A percentile compares a stretch with the other conserved stretches of the same genome.
These are phyloP conservation scores for Ceratosolen solmsi DNA, from an alignment of 1,140 invertebrate genomes.

Conservation along the genomic window DNA sequence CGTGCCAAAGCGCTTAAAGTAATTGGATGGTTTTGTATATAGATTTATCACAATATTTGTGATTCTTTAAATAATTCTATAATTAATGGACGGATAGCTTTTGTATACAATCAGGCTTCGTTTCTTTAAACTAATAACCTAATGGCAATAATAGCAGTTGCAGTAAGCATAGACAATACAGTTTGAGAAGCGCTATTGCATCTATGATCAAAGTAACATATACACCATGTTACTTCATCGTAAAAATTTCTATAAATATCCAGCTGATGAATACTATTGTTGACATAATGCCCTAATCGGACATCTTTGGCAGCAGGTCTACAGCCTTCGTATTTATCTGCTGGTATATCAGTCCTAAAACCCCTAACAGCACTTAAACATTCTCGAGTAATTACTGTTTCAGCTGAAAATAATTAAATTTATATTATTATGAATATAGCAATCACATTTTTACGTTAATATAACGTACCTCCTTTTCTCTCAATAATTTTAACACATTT, in stretches of 20 bases:
- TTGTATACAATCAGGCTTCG: not conserved
- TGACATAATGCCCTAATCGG: conserved; percentile 88
- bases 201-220: conserved; percentile 92
- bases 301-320: conserved; percentile 85
- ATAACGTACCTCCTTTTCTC: conserved; percentile 83
- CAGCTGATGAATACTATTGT: conserved; percentile 88
- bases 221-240: conserved; percentile 89
- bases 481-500: conserved; percentile 94
- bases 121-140: conserved; percentile 40
- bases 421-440: conserved; percentile 22
- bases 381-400: conserved; percentile 86
- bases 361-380: conserved; percentile 87
- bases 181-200: conserved; percentile 79
- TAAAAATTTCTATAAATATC: conserved; percentile 90
- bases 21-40: conserved; percentile 41
- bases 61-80: conserved; percentile 5
- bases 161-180: conserved; percentile 55
- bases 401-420: conserved; percentile 74
- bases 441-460: not conserved
- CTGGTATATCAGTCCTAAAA: conserved; percentile 89
- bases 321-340: conserved; percentile 93
- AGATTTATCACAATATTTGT: not conserved
- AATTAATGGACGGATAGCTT: conserved; percentile 46
- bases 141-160: conserved; percentile 37
- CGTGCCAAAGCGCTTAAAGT: conserved; percentile 5